Percentiles rank a stretch among this genome's conserved stretches.
These are phyloP conservation scores for Brachyistius frenatus DNA, from an alignment of 2,113 vertebrate genomes.

Conservation along the genomic window DNA sequence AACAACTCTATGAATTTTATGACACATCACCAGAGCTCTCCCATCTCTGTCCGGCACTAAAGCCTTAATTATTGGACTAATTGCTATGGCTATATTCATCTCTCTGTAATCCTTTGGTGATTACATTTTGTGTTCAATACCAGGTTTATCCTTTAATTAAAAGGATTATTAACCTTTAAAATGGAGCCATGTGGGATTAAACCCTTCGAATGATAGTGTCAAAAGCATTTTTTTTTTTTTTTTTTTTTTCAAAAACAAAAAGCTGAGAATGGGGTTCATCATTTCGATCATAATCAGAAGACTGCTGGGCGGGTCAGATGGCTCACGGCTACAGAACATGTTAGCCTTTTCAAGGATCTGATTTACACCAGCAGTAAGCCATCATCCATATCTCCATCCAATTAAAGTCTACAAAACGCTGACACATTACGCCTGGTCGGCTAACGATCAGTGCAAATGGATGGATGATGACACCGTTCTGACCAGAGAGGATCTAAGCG, in stretches of 20 bases:
- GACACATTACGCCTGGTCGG: slow-evolving; percentile 71
- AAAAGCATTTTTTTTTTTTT: slow-evolving; percentile 44
- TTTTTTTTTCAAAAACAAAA: slow-evolving; percentile 38
- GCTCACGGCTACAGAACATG: slow-evolving; percentile 48
- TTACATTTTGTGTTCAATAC: slow-evolving; percentile 95
- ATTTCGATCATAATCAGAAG: slow-evolving; percentile 74
- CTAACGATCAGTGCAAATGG: slow-evolving; percentile 66
- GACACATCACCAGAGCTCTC: slow-evolving; percentile 93
- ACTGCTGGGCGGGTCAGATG: slow-evolving; percentile 46
- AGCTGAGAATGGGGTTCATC: slow-evolving; percentile 50
- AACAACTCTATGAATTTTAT: slow-evolving; percentile 96
- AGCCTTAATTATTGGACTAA: slow-evolving; percentile 99
- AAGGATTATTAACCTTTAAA: slow-evolving; percentile 98
- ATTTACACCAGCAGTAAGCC: slow-evolving; percentile 66
- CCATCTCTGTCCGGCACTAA: slow-evolving; percentile 98
- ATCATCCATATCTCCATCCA: slow-evolving; percentile 67
- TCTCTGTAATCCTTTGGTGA: slow-evolving; percentile 96
- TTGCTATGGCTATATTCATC: slow-evolving; percentile 96
- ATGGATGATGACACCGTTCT: slow-evolving; percentile 72
- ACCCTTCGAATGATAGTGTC: slow-evolving; percentile 85
- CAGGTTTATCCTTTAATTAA: slow-evolving; percentile 97
- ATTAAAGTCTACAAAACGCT: slow-evolving; percentile 78
- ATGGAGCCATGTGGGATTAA: slow-evolving; percentile 88
- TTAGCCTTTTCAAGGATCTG: slow-evolving; percentile 61
- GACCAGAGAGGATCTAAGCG: slow-evolving; percentile 47